A percentile compares a stretch with the other conserved stretches of the same genome.
These are phyloP conservation scores for Larimichthys crocea DNA, from an alignment of 2,113 vertebrate species.

Conservation along the genomic window DNA sequence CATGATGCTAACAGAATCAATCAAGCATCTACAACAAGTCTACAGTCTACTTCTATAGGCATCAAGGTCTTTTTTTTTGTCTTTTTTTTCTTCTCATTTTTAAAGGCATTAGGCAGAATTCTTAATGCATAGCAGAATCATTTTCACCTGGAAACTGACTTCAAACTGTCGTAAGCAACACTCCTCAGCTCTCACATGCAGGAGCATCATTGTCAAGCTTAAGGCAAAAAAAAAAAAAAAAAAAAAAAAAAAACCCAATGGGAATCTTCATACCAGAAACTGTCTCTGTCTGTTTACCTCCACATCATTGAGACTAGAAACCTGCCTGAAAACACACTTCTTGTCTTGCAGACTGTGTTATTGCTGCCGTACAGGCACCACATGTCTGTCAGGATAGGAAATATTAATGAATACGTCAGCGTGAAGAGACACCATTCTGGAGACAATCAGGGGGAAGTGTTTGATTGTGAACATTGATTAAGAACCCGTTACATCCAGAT, in stretches of 20 bases:
- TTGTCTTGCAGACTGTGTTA: constrained; percentile 27
- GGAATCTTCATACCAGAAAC: constrained; percentile 62
- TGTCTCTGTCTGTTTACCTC: background rate
- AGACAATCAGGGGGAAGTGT: background rate
- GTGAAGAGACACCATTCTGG: background rate
- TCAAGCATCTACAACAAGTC: constrained; percentile 72
- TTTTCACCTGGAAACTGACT: constrained; percentile 79
- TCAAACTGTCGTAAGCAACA: constrained; percentile 80
- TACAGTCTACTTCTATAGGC: constrained; percentile 91
- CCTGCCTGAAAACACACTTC: constrained; percentile 10
- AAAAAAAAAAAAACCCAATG: constrained; percentile 54
- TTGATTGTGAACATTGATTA: constrained; percentile 45
- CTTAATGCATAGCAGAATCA: constrained; percentile 94
- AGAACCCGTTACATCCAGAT: constrained; percentile 31
- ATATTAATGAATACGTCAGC: background rate
- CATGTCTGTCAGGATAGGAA: constrained; percentile 17
- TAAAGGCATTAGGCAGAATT: constrained; percentile 92
- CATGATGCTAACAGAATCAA: constrained; percentile 73
- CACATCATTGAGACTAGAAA: background rate
- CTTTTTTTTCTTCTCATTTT: constrained; percentile 68
- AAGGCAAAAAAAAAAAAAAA: constrained; percentile 62
- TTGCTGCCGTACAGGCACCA: constrained; percentile 58
- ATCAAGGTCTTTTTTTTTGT: constrained; percentile 85
- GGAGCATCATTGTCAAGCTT: constrained; percentile 74
- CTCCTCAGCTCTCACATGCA: constrained; percentile 72